Conservation (phyloP, 2,797 vertebrate genomes). For the Apogon talboti region DNA sequence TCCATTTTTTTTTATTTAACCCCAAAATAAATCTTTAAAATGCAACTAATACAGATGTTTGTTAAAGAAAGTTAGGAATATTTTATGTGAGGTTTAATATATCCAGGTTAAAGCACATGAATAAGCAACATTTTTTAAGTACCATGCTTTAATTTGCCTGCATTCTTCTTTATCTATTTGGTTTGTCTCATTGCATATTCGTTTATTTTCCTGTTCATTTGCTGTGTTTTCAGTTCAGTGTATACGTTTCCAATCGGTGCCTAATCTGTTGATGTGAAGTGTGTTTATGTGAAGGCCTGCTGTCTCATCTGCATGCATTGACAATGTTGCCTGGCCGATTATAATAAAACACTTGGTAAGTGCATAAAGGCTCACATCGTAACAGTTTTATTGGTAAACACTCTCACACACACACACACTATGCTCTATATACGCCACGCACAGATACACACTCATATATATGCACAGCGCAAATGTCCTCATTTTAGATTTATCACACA, state of each 20-base stretch:
- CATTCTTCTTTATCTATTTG: no score
- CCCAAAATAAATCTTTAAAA: not conserved
- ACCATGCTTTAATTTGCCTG: no score
- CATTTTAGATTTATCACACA: constrained; percentile 93
- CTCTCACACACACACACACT: constrained; percentile 27
- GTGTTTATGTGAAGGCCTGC: not conserved
- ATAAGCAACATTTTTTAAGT: not conserved
- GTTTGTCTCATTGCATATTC: no score
- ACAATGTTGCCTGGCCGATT: constrained; percentile 80
- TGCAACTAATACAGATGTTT: not conserved
- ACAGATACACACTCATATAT: constrained; percentile 50
- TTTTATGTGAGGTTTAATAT: not conserved
- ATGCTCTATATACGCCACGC: constrained; percentile 18
- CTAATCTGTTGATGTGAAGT: constrained; percentile 2
- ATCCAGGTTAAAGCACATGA: not conserved
- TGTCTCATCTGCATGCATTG: constrained; percentile 33
- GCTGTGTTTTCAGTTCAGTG: not conserved
- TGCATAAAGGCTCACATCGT: constrained; percentile 90
- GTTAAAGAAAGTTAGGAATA: constrained; percentile 2
- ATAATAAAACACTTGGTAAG: constrained; percentile 89
- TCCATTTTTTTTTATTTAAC: constrained; percentile 15
- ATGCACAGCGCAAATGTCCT: constrained; percentile 88
- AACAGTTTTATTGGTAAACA: constrained; percentile 88
- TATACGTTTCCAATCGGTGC: not conserved
- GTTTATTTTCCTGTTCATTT: no score